Base-by-base conservation (phyloP, 2,113 vertebrate species). In the Rhea pennata region DNA sequence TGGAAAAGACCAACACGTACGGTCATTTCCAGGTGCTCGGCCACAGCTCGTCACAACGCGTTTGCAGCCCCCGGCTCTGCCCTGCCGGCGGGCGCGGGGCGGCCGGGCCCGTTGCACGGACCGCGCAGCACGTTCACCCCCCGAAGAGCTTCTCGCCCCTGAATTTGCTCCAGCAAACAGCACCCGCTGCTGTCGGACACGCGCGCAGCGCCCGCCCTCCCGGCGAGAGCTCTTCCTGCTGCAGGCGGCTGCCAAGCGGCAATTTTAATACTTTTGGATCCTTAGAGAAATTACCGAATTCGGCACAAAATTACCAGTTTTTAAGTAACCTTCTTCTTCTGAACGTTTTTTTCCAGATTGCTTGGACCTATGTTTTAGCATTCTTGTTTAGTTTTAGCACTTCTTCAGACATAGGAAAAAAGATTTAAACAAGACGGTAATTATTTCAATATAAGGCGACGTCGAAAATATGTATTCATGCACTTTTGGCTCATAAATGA, bases 31-130 rank as follows among this genome's bases (percentile, higher is more conserved):
- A 97, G 95, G 82, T 59, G 86, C 90, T 97, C 96, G 90, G 46
- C 67, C 88, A n/a, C 93, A 59, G 78, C 97, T 97, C 97, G 88
- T 97, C 97, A 87, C 95, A 97, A 96, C 69, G 88, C 46, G 91
- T 92, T 92, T 67, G 77, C 81, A 73, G 46, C 67, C 59, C 90
- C 70, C 82, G 5, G 36, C 88, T 92, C 81, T 72, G 84, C 81
- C 46, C 6, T 36, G 36, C 6, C 6, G 36, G 36, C 36, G 36
- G 36, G 36, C 36, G 36, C 36, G 36, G 36, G 36, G 36, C 36
- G 36, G 36, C 36, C 36, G 36, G 36, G 36, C 36, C 36, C 36
- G 36, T 36, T 36, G 36, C 36, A 5, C 23, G 21, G 26, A 44
- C 11, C 42, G 40, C 39, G 58, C 78, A 29, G 62, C 3, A 1